These are phyloP conservation scores for Sebastolobus alascanus DNA, from an alignment of 2,797 vertebrate species.

Conservation along the genomic window DNA sequence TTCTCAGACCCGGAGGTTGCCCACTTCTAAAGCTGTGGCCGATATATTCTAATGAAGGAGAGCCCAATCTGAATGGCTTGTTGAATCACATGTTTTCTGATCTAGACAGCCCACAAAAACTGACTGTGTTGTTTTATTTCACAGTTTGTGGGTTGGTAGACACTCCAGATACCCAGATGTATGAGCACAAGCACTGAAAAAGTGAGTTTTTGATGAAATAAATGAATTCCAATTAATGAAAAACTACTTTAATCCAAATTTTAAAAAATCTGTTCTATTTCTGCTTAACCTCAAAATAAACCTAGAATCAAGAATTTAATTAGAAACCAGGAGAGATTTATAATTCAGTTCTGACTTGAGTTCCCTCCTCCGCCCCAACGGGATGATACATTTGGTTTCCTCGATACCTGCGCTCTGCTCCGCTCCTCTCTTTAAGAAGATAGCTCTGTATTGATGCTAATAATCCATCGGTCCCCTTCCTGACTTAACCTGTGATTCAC, in stretches of 20 bases:
- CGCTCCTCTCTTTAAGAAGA: constrained; percentile 7
- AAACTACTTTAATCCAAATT: not conserved
- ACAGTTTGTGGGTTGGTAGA: too few species aligned
- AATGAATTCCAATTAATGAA: not conserved
- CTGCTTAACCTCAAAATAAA: not conserved
- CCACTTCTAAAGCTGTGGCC: too few species aligned
- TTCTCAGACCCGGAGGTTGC: too few species aligned
- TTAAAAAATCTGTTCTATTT: not conserved
- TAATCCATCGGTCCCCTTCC: constrained; percentile 32
- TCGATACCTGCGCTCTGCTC: constrained; percentile 3
- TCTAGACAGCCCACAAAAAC: too few species aligned
- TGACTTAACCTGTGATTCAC: constrained; percentile 47
- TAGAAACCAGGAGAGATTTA: constrained; percentile 1
- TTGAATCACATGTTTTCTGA: too few species aligned
- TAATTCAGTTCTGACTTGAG: not conserved
- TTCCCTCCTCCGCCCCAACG: not conserved
- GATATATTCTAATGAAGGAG: too few species aligned
- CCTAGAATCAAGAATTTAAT: not conserved
- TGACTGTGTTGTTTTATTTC: too few species aligned
- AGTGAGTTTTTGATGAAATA: too few species aligned
- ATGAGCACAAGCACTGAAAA: too few species aligned
- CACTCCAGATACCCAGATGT: too few species aligned
- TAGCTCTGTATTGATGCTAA: constrained; percentile 26
- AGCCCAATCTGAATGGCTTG: too few species aligned
- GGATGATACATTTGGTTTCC: constrained; percentile 13